phyloP scores from a whole-genome alignment of 1,140 invertebrate genomes.

The Apocrypta bakeri region DNA sequence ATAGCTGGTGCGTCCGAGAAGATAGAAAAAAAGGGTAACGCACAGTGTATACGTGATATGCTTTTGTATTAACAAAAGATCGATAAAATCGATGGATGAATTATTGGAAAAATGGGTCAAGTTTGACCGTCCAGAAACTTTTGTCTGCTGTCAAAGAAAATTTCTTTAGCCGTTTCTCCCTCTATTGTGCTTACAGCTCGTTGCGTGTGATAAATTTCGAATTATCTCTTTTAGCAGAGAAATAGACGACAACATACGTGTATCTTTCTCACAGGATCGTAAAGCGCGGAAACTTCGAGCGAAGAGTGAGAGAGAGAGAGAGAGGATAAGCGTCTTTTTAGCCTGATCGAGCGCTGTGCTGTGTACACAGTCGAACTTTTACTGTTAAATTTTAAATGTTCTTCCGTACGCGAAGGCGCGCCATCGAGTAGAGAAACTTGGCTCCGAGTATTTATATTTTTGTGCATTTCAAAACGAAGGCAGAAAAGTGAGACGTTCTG shows the following conservation, averaged over 20 bases:
- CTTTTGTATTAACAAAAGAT: too few species aligned
- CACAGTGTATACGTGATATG: neutral
- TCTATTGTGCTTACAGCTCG: neutral
- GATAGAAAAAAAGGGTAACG: too few species aligned
- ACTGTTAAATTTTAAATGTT: neutral
- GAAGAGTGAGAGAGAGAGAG: too few species aligned
- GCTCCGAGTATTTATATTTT: too few species aligned
- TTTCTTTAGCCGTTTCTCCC: neutral
- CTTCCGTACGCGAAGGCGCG: too few species aligned
- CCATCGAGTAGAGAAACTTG: too few species aligned
- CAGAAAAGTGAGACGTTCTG: too few species aligned
- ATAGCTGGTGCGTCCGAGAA: too few species aligned
- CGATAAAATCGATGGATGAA: constrained; percentile 1
- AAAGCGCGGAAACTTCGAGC: neutral
- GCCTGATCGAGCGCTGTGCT: neutral
- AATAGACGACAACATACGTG: neutral
- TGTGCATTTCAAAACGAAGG: too few species aligned
- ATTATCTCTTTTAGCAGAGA: constrained; percentile 9
- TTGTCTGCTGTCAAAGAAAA: neutral
- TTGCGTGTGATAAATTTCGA: constrained; percentile 15
- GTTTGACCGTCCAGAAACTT: constrained; percentile 1
- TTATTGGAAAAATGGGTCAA: neutral
- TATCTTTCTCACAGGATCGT: neutral
- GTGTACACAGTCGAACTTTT: neutral
- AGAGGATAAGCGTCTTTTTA: constrained; percentile 15